phyloP scores from a whole-genome alignment of 1,140 invertebrate genomes.

The Tetragnatha versicolor region DNA sequence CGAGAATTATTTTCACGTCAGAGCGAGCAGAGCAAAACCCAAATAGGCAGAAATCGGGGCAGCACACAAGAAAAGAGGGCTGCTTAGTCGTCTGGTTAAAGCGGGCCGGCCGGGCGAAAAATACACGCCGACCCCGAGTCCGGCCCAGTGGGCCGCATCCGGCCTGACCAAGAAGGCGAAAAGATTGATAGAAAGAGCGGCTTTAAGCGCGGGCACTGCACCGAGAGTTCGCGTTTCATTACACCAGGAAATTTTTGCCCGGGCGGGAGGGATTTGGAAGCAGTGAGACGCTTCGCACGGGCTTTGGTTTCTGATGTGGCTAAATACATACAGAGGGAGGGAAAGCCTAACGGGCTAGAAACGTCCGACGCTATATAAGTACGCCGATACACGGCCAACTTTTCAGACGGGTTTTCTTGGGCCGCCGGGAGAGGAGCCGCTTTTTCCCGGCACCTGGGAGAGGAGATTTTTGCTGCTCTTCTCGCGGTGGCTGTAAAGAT shows the following conservation, averaged over 20 bases:
- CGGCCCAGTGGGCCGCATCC: conserved; percentile 50
- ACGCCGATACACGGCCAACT: conserved; percentile 39
- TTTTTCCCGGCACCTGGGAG: conserved; percentile 12
- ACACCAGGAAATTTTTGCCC: conserved; percentile 56
- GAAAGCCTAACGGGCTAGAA: conserved; percentile 51
- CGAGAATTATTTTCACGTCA: conserved; percentile 53
- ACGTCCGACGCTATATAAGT: conserved; percentile 54
- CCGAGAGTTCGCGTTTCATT: conserved; percentile 56
- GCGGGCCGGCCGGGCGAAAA: conserved; percentile 48
- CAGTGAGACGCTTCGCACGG: conserved; percentile 52
- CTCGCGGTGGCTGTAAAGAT: not conserved
- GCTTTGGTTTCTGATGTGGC: conserved; percentile 56
- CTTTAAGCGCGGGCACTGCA: conserved; percentile 51
- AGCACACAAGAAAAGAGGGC: conserved; percentile 49
- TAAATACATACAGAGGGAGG: conserved; percentile 56
- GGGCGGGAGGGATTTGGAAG: conserved; percentile 1
- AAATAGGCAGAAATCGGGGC: conserved; percentile 54
- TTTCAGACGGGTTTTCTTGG: conserved; percentile 51
- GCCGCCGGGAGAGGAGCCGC: not conserved
- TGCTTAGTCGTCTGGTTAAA: conserved; percentile 51
- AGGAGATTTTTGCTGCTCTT: not conserved
- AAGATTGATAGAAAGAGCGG: conserved; percentile 50
- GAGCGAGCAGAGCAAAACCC: conserved; percentile 44
- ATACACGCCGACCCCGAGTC: conserved; percentile 46
- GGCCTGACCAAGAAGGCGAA: conserved; percentile 50